phyloP scores from a whole-genome alignment of 1,140 invertebrate genomes.

The Listronotus oregonensis region DNA sequence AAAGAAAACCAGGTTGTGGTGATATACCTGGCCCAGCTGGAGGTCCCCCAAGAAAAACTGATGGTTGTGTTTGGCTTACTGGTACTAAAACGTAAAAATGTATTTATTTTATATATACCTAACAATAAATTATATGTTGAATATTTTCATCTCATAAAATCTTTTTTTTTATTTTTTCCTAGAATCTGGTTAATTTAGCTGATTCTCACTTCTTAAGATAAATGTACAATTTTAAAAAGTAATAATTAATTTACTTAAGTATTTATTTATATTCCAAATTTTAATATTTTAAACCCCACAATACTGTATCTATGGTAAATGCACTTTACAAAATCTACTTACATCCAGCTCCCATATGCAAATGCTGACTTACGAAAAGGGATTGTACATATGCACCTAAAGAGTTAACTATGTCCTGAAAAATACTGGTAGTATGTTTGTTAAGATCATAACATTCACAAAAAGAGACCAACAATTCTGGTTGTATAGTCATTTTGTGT shows the following conservation, averaged over 20 bases:
- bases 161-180: too few relatives aligned
- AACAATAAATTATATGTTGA: too few relatives aligned
- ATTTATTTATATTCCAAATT: too few relatives aligned
- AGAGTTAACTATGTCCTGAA: conserved; percentile 94
- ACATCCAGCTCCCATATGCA: conserved; percentile 59
- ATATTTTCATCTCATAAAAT: too few relatives aligned
- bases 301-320: too few relatives aligned
- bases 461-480: conserved; percentile 86
- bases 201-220: too few relatives aligned
- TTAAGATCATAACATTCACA: conserved; percentile 94
- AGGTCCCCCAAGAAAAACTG: conserved; percentile 67
- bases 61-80: conserved; percentile 66
- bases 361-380: conserved; percentile 76
- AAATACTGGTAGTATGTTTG: conserved; percentile 89
- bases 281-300: too few relatives aligned
- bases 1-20: conserved; percentile 90
- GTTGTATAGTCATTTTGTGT: conserved; percentile 90
- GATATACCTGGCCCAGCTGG: conserved; percentile 77
- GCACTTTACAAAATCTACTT: conserved; percentile 39
- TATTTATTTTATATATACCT: too few relatives aligned
- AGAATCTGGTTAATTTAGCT: too few relatives aligned
- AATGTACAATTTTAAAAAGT: too few relatives aligned
- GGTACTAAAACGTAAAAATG: too few relatives aligned
- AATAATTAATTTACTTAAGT: too few relatives aligned
- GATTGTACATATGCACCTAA: conserved; percentile 95